A percentile compares a stretch with the other conserved stretches of the same genome.
Evolutionary conservation across 2,113 vertebrate species (phyloP).

Genomic region (Apistogramma diplotaenia): DNA sequence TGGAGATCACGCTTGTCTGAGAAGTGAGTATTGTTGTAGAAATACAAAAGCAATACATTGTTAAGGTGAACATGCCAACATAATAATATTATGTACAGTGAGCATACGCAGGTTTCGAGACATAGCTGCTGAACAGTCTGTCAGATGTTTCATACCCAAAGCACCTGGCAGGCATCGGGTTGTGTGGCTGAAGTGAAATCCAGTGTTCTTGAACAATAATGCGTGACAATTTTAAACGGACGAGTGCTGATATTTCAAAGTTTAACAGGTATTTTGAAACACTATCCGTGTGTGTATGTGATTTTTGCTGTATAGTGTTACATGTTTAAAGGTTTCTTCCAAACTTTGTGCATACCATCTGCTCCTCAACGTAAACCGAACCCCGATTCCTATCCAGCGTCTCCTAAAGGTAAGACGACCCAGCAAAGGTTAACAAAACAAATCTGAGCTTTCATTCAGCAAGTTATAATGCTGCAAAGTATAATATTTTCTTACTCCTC

Average conservation of each 20-base stretch:
- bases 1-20: not conserved
- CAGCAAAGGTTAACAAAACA: conserved; percentile 49
- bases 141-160: not conserved
- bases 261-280: conserved; percentile 36
- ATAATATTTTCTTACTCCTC: not conserved
- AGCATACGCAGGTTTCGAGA: conserved; percentile 1
- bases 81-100: not conserved
- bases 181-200: conserved; percentile 4
- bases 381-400: conserved; percentile 26
- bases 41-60: not conserved
- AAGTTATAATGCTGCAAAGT: not conserved
- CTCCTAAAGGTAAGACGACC: conserved; percentile 36
- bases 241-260: conserved; percentile 33
- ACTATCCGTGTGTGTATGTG: conserved; percentile 9
- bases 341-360: conserved; percentile 50
- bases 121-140: not conserved
- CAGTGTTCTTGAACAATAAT: conserved; percentile 7
- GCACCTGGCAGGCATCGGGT: conserved; percentile 38
- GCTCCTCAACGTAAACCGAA: conserved; percentile 45
- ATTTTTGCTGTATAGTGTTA: conserved; percentile 49
- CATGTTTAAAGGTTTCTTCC: conserved; percentile 58
- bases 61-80: not conserved
- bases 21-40: not conserved
- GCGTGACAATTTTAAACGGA: conserved; percentile 9
- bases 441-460: conserved; percentile 36